Evolutionary conservation across 2,888 invertebrate species (phyloP), one percentile per base, ranked within the genome.

Genomic region (Pandemis cinnamomeana): DNA sequence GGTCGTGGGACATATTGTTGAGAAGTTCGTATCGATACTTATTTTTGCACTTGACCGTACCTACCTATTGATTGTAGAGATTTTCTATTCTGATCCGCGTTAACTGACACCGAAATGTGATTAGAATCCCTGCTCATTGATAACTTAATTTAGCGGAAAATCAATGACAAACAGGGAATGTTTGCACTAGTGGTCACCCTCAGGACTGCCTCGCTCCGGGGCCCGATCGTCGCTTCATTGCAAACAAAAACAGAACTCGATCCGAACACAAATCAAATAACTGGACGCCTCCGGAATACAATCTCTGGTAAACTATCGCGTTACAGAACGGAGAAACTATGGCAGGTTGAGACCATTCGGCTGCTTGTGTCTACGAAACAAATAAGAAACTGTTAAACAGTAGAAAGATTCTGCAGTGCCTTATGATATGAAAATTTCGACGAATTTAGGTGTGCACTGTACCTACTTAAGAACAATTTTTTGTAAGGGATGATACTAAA

Each of bases 91-190:
- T 42, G 55, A 69, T 58, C 42, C 67, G 60, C 48, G 15, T 58
- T 63, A 55, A 64, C 67, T 58, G 67, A 68, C 67, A 55, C 67
- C 41, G 51, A 58, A 74, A 74, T 74, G 64, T 64, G 66, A 74
- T 71, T 61, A 74, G 60, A 58, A 71, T 67, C 67, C 62, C 69
- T 58, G 69, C 60, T 73, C 69, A 67, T 74, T 81, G 82, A 84
- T 89, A 91, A 93, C 91, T 91, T 90, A 94, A 93, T 94, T 93
- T 92, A 91, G 88, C 89, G 87, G 90, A 92, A 94, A 93, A 94
- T 92, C 92, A 92, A 91, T 88, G 89, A 88, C 88, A 92, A 92
- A 92, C 91, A 92, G 79, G 78, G 78, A 80, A 79, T 91, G 89
- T 92, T 92, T 93, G 86, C 86, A 83, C 88, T 91, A 84, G 85